Percentiles rank a stretch among this genome's conserved stretches.
These are phyloP conservation scores for Scartelaos histophorus DNA, from an alignment of 2,113 vertebrate genomes.

Conservation along the genomic window DNA sequence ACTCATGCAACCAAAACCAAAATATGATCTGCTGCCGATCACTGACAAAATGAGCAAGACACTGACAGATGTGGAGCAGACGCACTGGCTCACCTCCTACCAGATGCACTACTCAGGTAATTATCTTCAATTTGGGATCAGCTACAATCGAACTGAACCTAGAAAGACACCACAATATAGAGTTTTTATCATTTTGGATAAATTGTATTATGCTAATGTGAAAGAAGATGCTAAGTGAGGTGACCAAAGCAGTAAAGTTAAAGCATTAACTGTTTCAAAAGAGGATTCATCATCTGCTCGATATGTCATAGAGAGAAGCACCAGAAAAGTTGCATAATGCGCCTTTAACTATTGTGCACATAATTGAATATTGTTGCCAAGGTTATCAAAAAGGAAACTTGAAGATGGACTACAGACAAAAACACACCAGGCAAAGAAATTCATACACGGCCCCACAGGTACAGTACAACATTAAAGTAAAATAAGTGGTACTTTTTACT, in stretches of 20 bases:
- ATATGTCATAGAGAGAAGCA: no score
- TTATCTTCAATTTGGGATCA: background rate
- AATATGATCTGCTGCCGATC: conserved; percentile 58
- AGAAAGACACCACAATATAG: background rate
- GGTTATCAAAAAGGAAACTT: conserved; percentile 73
- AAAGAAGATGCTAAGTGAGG: background rate
- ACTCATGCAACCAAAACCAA: conserved; percentile 62
- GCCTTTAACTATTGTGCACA: background rate
- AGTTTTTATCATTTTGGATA: background rate
- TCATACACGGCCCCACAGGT: conserved; percentile 69
- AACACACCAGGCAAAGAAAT: conserved; percentile 56
- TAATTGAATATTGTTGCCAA: conserved; percentile 48
- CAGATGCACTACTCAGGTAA: conserved; percentile 77
- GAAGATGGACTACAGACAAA: conserved; percentile 75
- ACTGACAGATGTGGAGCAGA: conserved; percentile 75
- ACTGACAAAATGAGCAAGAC: conserved; percentile 74
- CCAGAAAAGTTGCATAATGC: no score
- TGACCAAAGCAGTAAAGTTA: background rate
- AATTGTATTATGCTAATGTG: background rate
- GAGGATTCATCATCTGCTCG: no score
- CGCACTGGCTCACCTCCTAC: conserved; percentile 77
- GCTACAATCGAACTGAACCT: background rate
- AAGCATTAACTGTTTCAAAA: no score
- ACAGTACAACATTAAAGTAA: conserved; percentile 10
- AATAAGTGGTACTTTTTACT: no score